These are phyloP conservation scores for Gobio gobio DNA, from an alignment of 2,113 vertebrate genomes.

Conservation along the genomic window DNA sequence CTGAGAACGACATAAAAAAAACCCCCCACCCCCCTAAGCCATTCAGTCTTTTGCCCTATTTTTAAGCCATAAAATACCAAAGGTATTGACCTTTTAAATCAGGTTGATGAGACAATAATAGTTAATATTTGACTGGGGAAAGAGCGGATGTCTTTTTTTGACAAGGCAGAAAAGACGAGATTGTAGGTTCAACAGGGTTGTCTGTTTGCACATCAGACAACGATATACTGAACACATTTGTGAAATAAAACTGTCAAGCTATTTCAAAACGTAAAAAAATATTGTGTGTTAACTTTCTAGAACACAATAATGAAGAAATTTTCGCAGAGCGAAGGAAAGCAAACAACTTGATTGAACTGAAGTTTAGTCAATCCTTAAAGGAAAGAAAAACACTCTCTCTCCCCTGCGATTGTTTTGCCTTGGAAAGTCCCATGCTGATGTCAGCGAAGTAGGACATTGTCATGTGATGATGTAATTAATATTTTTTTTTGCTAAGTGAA, in stretches of 20 bases:
- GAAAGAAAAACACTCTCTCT: neutral
- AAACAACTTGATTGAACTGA: neutral
- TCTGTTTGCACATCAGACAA: no score
- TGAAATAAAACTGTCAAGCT: neutral
- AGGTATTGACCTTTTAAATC: neutral
- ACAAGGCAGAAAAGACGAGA: no score
- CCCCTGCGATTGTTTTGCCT: neutral
- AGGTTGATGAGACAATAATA: neutral
- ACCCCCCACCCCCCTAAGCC: neutral
- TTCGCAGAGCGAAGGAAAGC: no score
- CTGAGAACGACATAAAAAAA: neutral
- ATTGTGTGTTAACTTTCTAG: neutral
- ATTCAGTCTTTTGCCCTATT: no score
- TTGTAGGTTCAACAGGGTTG: no score
- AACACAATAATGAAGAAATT: neutral
- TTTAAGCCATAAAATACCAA: neutral
- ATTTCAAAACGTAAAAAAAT: neutral
- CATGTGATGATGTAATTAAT: neutral
- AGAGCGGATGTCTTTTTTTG: no score
- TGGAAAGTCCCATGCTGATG: slow-evolving; percentile 21
- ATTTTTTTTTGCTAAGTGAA: no score
- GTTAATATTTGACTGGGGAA: slow-evolving; percentile 22
- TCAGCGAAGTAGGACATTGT: neutral
- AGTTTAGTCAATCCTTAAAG: neutral
- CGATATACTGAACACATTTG: no score